A percentile compares a stretch with the other conserved stretches of the same genome.
Conservation (phyloP, 2,888 invertebrate species). For the Ptychoptera contaminata region DNA sequence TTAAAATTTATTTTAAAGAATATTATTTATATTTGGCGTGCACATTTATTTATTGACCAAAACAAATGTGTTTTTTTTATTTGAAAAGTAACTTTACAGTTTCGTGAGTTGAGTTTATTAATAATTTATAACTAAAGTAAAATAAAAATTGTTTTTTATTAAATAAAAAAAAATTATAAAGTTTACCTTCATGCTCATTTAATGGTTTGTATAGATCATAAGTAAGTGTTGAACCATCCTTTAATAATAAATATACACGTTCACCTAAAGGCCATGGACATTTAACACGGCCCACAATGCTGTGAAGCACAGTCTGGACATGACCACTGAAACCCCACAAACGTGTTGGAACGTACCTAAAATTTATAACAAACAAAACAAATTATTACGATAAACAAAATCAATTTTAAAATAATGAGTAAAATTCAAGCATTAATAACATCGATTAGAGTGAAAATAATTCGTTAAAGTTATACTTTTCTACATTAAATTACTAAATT, state of each 20-base stretch:
- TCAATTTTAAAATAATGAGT: background rate
- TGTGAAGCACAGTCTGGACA: constrained; percentile 84
- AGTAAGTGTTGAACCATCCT: constrained; percentile 78
- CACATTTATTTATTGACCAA: too few species aligned
- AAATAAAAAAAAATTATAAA: background rate
- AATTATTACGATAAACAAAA: background rate
- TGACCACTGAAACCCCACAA: constrained; percentile 94
- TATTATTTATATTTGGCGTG: too few species aligned
- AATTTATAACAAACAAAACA: constrained; percentile 21
- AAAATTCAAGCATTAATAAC: background rate
- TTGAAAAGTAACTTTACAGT: too few species aligned
- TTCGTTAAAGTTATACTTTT: background rate
- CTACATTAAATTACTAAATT: too few species aligned
- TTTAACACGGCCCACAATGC: constrained; percentile 68
- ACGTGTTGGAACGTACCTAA: constrained; percentile 73
- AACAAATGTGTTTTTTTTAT: too few species aligned
- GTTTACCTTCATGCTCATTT: constrained; percentile 51
- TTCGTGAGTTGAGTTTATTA: too few species aligned
- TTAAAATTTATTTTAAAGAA: too few species aligned
- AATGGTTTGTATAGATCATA: constrained; percentile 84
- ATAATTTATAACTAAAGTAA: background rate
- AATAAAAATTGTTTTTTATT: background rate
- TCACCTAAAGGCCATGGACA: constrained; percentile 82
- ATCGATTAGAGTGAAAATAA: background rate
- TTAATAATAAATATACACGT: constrained; percentile 54